phyloP scores from a whole-genome alignment of 2,888 invertebrate genomes.

The Poecilus cupreus region DNA sequence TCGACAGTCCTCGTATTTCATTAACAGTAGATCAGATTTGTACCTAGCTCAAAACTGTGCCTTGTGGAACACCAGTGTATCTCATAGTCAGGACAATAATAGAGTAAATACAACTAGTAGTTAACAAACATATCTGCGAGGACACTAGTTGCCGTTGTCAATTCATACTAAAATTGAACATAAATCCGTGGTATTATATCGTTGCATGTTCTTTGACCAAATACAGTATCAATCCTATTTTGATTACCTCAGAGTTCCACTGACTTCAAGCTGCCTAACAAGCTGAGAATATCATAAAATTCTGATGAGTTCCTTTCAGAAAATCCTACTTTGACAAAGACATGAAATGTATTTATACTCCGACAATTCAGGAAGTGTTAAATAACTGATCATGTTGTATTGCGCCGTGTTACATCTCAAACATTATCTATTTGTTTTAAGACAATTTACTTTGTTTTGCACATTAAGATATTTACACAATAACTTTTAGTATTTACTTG shows the following conservation, averaged over 20 bases:
- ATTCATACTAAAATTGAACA: slow-evolving; percentile 19
- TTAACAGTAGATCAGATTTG: too few relatives aligned
- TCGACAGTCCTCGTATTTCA: too few relatives aligned
- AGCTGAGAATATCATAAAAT: too few relatives aligned
- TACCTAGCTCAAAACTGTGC: too few relatives aligned
- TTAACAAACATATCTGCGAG: too few relatives aligned
- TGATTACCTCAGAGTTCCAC: neutral
- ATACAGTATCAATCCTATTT: neutral
- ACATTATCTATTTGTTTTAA: slow-evolving; percentile 14
- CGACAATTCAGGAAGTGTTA: neutral
- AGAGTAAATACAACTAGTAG: too few relatives aligned
- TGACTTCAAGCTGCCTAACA: neutral
- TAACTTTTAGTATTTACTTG: slow-evolving; percentile 25
- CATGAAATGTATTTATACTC: neutral
- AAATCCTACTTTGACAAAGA: neutral
- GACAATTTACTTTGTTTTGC: slow-evolving; percentile 13
- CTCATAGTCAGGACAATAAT: too few relatives aligned
- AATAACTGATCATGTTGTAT: neutral
- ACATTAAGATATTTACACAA: slow-evolving; percentile 42
- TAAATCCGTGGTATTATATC: slow-evolving; percentile 4
- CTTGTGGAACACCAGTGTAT: too few relatives aligned
- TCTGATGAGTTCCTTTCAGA: neutral
- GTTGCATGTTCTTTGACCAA: too few relatives aligned
- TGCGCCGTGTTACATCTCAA: neutral
- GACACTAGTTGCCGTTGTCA: too few relatives aligned